These are phyloP conservation scores for Megaustenia siamemsis DNA, from an alignment of 2,888 invertebrate species.

Conservation along the genomic window DNA sequence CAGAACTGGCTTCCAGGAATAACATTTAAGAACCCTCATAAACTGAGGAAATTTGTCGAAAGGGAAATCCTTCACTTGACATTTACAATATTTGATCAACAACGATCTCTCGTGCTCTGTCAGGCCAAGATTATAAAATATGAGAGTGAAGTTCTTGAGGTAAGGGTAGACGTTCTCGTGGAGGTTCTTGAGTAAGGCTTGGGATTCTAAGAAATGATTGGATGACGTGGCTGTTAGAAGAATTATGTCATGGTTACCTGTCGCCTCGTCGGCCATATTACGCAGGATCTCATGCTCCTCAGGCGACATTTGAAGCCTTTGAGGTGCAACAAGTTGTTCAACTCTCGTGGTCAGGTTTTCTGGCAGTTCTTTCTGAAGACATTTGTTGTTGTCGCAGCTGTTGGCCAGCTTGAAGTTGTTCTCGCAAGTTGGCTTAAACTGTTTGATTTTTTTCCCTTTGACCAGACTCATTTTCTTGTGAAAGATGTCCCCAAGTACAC, in stretches of 20 bases:
- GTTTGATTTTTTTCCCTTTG: not conserved
- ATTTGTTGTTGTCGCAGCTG: conserved; percentile 44
- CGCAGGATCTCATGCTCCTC: not conserved
- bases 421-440: conserved; percentile 17
- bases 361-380: conserved; percentile 23
- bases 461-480: not conserved
- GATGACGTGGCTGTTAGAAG: conserved; percentile 53
- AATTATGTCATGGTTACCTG: conserved; percentile 38
- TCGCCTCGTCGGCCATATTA: conserved; percentile 37
- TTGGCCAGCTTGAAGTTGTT: conserved; percentile 1
- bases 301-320: not conserved
- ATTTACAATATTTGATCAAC: conserved; percentile 41
- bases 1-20: conserved; percentile 49
- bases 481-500: not conserved
- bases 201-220: conserved; percentile 53
- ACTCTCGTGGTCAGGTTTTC: not conserved
- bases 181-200: conserved; percentile 47
- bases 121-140: conserved; percentile 44
- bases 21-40: conserved; percentile 29
- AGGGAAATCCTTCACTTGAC: conserved; percentile 47
- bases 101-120: conserved; percentile 10
- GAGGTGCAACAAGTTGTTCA: conserved; percentile 16
- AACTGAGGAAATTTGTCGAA: conserved; percentile 46
- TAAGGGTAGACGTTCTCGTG: conserved; percentile 47
- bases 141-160: conserved; percentile 37